These are phyloP conservation scores for Anabas testudineus DNA, from an alignment of 2,797 vertebrate species.

Conservation along the genomic window DNA sequence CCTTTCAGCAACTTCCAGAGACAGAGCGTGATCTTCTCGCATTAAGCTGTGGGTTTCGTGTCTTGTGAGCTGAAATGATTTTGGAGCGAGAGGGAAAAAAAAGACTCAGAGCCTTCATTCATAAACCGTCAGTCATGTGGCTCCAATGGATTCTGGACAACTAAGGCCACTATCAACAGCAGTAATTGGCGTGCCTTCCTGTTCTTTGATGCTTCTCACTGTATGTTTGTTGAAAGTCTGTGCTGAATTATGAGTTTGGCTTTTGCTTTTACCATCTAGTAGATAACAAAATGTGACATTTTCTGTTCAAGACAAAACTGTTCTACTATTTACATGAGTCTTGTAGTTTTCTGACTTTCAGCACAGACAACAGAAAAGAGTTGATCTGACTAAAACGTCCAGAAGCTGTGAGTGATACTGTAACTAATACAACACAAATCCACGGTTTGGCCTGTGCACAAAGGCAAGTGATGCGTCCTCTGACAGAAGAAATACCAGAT, in stretches of 20 bases:
- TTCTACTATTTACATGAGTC: too few species aligned
- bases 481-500: too few species aligned
- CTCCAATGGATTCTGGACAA: constrained; percentile 14
- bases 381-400: too few species aligned
- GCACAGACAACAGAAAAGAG: too few species aligned
- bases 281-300: neutral
- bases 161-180: neutral
- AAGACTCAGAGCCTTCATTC: neutral
- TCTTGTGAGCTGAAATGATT: constrained; percentile 11
- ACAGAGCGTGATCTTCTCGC: neutral
- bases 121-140: constrained; percentile 3
- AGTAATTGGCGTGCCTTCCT: neutral
- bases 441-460: too few species aligned
- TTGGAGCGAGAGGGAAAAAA: neutral
- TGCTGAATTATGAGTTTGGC: too few species aligned
- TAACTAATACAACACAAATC: too few species aligned
- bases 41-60: constrained; percentile 3
- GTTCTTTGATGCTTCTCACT: neutral
- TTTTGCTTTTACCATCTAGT: too few species aligned
- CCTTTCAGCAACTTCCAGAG: constrained; percentile 2
- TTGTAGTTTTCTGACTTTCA: too few species aligned
- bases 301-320: too few species aligned
- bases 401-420: too few species aligned
- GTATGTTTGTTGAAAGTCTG: neutral
- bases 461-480: too few species aligned